Base-by-base conservation (phyloP, 1,140 invertebrate genomes). In the Colletes latitarsis region DNA sequence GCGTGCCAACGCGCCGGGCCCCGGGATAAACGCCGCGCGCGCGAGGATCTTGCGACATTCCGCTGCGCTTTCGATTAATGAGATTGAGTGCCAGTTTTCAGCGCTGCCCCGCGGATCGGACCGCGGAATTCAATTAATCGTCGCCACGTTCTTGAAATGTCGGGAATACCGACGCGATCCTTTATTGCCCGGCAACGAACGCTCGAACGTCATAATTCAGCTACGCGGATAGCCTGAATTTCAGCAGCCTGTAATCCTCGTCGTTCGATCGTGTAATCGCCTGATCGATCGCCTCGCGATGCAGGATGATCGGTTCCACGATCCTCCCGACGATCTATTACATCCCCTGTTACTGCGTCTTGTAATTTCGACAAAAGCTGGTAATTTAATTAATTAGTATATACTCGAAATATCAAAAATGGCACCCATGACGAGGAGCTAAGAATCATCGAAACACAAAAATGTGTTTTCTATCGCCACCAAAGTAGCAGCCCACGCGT, bases 121-220 rank as follows among this genome's bases (percentile, higher is more conserved):
- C 58, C 68, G 63, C 63, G 70, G 72, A 75, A 80, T 80, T 80
- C 78, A 80, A 75, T 80, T 80, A 80, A 80, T 82, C 73, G 69
- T 60, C 78, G 62, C 81, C 83, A 78, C 83, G 79, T 85, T 85
- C 84, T 60, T 85, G 84, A 85, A 85, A 85, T 85, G 79, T 70
- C 83, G 64, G 60, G 79, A 71, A 85, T 85, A 57, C 74, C 83
- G n/a, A 15, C 49, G 39, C 79, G 46, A 67, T 67, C 14, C 41
- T 69, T 14, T 14, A 3, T 15, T 55, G 5, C 6, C 14, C 21
- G 70, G 12, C 8, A 14, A 14, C 2, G 17, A 53, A 4, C 9
- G n/a, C 19, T 67, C n/a, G 46, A 60, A 80, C 78, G 72, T 80
- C 78, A 80, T 80, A 80, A 80, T 80, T 80, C 78, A 80, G 63